A percentile compares a stretch with the other conserved stretches of the same genome.
phyloP scores from a whole-genome alignment of 2,113 vertebrate species.

The Myxocyprinus asiaticus region DNA sequence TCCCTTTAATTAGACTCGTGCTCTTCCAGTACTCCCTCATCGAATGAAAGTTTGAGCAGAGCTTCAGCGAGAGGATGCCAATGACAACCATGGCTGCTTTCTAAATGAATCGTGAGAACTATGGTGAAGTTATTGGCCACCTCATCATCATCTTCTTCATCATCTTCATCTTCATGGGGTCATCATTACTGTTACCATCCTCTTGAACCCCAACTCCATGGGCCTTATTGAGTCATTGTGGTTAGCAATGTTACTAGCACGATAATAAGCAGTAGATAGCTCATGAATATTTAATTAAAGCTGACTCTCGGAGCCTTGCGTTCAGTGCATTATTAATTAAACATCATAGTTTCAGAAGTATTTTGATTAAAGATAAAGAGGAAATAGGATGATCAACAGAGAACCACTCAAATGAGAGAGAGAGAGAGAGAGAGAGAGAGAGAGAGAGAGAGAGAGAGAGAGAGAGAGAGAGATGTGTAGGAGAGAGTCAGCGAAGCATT shows the following conservation, averaged over 20 bases:
- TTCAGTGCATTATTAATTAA: conserved; percentile 56
- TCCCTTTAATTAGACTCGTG: conserved; percentile 26
- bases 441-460: no score
- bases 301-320: conserved; percentile 44
- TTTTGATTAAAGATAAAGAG: conserved; percentile 64
- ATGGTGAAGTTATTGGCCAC: neutral
- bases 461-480: neutral
- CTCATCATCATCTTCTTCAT: neutral
- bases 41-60: conserved; percentile 24
- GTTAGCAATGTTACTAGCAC: conserved; percentile 10
- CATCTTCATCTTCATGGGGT: no score
- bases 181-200: neutral
- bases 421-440: no score
- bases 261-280: conserved; percentile 43
- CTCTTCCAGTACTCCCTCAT: conserved; percentile 11
- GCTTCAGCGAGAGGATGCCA: conserved; percentile 6
- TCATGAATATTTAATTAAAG: conserved; percentile 58
- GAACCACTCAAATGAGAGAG: conserved; percentile 26
- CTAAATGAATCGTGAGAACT: neutral
- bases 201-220: neutral
- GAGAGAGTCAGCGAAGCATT: neutral
- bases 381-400: conserved; percentile 57
- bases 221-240: conserved; percentile 24
- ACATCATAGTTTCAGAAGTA: conserved; percentile 56
- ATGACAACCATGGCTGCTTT: neutral